Base-by-base conservation (phyloP, 1,140 invertebrate genomes). In the Zaprionus inermis region DNA sequence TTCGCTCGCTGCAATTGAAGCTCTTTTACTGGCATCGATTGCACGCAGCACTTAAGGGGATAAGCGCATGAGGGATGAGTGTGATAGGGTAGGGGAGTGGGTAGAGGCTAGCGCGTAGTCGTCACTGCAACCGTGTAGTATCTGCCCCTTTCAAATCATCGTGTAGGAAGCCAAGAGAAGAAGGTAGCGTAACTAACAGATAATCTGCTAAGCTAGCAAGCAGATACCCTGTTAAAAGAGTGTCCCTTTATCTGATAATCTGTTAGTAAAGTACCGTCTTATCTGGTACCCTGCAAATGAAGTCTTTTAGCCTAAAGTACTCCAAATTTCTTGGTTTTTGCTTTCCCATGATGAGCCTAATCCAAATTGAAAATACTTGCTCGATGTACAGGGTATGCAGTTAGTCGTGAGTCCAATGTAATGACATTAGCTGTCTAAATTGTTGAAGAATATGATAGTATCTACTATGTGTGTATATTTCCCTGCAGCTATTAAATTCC, bases 11-110 rank as follows among this genome's bases (percentile, higher is more conserved):
- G 79, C 79, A 78, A 20, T 51, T 56, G 52, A 56, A 56, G 38
- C 14, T 51, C 36, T 38, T 20, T 52, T 52, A 9, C 18, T 54
- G 46, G 58, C 57, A 36, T 64, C 67, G 67, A 70, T 70, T 64
- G 59, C 72, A 74, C 34, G 46, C 36, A 58, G 59, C 67, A 74
- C 72, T 74, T 70, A 64, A 24, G 72, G 72, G 67, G 55, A 52
- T 63, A 70, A 64, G 41, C 38, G 34, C 14, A 28, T n/a, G 11
- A 11, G n/a, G 51, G 5, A 6, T 11, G 4, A 5, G 16, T 12
- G n/a, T 2, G 30, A 7, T 0, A 32, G 30, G 30, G 30, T 28
- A 7, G 7, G 30, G n/a, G 16, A 12, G 36, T 22, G 34, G 44
- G 24, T 54, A 24, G 55, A 56, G 22, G 7, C 12, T 30, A 49